phyloP scores from a whole-genome alignment of 2,888 invertebrate species.

The Xestia rhomboidea region DNA sequence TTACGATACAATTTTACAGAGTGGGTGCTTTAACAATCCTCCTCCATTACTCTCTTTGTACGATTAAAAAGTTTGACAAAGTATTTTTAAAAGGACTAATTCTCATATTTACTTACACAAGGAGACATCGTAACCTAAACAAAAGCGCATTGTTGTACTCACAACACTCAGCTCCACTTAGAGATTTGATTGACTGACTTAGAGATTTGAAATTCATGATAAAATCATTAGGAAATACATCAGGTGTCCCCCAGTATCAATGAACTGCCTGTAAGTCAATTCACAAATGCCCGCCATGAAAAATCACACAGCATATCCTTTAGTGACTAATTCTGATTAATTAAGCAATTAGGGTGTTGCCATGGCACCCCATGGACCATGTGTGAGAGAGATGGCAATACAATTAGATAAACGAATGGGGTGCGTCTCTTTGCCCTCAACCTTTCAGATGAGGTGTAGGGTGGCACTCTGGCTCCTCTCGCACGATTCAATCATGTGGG shows the following conservation, averaged over 20 bases:
- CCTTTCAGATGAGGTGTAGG: slow-evolving; percentile 30
- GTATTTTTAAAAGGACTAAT: background rate
- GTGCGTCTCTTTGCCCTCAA: slow-evolving; percentile 42
- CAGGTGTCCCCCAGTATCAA: background rate
- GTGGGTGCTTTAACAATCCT: background rate
- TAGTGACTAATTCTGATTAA: slow-evolving; percentile 34
- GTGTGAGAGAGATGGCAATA: slow-evolving; percentile 15
- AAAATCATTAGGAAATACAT: background rate
- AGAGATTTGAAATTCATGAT: background rate
- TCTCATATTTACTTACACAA: background rate
- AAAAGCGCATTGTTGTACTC: background rate
- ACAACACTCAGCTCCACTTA: background rate
- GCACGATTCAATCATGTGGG: slow-evolving; percentile 31
- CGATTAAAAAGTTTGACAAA: background rate
- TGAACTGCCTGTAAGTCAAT: background rate
- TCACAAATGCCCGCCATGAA: background rate
- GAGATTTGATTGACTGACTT: background rate
- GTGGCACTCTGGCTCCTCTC: background rate
- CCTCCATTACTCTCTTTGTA: no score
- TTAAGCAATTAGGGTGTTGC: slow-evolving; percentile 15
- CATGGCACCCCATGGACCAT: slow-evolving; percentile 8
- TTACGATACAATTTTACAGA: slow-evolving; percentile 29
- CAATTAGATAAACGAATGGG: slow-evolving; percentile 34
- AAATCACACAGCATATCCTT: background rate
- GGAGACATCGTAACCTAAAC: background rate